Conservation (phyloP, 2,888 invertebrate genomes). For the Aplocera efformata region DNA sequence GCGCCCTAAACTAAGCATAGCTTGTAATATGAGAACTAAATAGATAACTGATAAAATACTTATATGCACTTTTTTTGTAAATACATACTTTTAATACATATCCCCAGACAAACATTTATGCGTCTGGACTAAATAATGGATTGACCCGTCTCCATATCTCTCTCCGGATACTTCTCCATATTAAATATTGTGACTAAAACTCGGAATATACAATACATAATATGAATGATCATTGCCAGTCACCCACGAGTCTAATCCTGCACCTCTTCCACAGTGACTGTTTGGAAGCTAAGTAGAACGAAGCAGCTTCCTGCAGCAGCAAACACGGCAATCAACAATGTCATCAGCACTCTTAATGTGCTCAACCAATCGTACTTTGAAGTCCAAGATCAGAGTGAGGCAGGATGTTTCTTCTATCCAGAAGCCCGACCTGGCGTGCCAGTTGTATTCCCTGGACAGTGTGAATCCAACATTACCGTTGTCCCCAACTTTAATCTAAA, state of each 20-base stretch:
- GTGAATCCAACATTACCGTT: slow-evolving; percentile 40
- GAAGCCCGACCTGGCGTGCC: slow-evolving; percentile 43
- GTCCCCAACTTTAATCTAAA: slow-evolving; percentile 39
- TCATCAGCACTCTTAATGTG: slow-evolving; percentile 38
- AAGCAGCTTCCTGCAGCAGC: slow-evolving; percentile 37
- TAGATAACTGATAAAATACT: too few species aligned
- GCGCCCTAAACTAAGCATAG: too few species aligned
- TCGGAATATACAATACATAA: too few species aligned
- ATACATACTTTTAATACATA: too few species aligned
- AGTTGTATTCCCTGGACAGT: slow-evolving; percentile 56
- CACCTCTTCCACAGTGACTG: slow-evolving; percentile 39
- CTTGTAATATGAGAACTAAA: too few species aligned
- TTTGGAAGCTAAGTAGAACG: slow-evolving; percentile 61
- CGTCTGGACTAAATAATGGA: too few species aligned
- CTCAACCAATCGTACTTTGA: slow-evolving; percentile 45
- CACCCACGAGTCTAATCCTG: not conserved
- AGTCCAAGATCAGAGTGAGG: slow-evolving; percentile 40
- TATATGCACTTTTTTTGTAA: too few species aligned
- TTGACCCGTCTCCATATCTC: too few species aligned
- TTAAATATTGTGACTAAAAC: too few species aligned
- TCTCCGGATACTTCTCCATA: too few species aligned
- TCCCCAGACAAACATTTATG: too few species aligned
- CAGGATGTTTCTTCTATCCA: slow-evolving; percentile 62
- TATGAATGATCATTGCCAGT: not conserved
- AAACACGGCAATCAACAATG: slow-evolving; percentile 35